phyloP scores from a whole-genome alignment of 2,113 vertebrate species.

The Tylochromis polylepis region DNA sequence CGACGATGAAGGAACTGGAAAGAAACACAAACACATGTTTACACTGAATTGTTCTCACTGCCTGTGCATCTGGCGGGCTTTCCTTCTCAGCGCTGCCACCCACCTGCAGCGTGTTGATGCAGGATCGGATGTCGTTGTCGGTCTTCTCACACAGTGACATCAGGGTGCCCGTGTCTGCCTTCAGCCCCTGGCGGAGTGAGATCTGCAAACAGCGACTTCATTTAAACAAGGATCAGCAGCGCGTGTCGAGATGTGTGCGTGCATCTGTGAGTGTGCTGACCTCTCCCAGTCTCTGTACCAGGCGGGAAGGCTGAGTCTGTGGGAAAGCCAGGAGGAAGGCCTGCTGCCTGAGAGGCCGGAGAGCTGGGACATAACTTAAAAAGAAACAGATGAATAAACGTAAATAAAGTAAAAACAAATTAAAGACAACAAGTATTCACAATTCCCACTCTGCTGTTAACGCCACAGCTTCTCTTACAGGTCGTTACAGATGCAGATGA shows the following conservation, averaged over 20 bases:
- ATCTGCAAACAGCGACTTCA: constrained; percentile 67
- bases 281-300: constrained; percentile 89
- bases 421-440: neutral
- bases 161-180: constrained; percentile 75
- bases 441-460: neutral
- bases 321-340: constrained; percentile 86
- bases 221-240: neutral
- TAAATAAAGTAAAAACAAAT: neutral
- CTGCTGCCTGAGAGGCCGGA: constrained; percentile 86
- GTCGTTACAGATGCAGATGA: constrained; percentile 97
- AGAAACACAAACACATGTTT: neutral
- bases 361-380: constrained; percentile 82
- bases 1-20: constrained; percentile 85
- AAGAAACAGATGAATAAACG: neutral
- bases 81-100: neutral
- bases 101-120: constrained; percentile 94
- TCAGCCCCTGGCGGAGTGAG: constrained; percentile 77
- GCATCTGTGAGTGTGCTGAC: constrained; percentile 47
- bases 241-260: neutral
- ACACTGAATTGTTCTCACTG: neutral
- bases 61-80: neutral
- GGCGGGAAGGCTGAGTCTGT: constrained; percentile 80
- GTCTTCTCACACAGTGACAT: constrained; percentile 88
- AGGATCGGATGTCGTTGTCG: constrained; percentile 90
- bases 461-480: constrained; percentile 71